Base-by-base conservation (phyloP, 2,888 invertebrate species). In the Apeira syringaria region DNA sequence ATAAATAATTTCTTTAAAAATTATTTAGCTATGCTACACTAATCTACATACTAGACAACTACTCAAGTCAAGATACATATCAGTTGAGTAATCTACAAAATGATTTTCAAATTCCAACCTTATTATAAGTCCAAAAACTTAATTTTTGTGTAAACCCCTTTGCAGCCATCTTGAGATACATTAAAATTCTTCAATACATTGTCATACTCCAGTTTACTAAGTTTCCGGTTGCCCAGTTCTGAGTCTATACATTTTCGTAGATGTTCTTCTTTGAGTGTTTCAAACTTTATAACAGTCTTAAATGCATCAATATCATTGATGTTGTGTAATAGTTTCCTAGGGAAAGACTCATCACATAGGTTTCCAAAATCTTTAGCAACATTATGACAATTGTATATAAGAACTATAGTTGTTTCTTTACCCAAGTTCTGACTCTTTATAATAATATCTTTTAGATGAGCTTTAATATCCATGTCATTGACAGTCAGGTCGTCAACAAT, bases 91-190 rank as follows among this genome's bases (percentile, higher is more conserved):
- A 15, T 3, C 15, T 15, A 15, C 15, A 4, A 15, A 15, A 15
- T 15, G 4, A 15, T 15, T 6, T 5, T 5, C 11, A 32, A 31
- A 28, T 36, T 41, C 27, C 27, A 28, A 41, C 26, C 48, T 51
- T 56, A 56, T 35, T 41, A 61, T 22, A 48, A 50, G 8, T 43
- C 53, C 53, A 84, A 56, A 51, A 79, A 69, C 47, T 81, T 84
- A 39, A 88, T 76, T 69, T 85, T 90, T 38, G 69, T 74, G 49
- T 85, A 65, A 17, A 90, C 88, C 53, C 86, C 79, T 78, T 90
- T 90, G 60, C 90, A 90, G 13, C 90, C 89, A 69, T 89, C 84
- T 27, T 66, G 38, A 1, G 69, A 54, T 1, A 85, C 85, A 74
- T 87, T 71, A 52, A 90, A 88, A 50, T 80, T 73, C 53, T 74